Conservation (phyloP, 2,113 vertebrate genomes). For the Eulemur rufifrons region DNA sequence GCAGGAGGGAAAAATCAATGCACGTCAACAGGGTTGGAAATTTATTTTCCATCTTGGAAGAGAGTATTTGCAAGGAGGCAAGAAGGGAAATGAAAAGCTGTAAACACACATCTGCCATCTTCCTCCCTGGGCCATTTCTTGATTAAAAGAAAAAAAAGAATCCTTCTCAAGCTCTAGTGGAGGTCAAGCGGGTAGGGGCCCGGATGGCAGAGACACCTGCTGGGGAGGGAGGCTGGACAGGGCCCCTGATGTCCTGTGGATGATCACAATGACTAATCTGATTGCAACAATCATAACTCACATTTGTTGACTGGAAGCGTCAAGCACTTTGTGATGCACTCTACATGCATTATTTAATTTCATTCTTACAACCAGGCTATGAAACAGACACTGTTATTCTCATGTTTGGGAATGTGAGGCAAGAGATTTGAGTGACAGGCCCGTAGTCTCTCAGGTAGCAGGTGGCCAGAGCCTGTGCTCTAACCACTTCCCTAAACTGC, state of each 20-base stretch:
- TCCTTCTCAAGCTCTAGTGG: conserved; percentile 14
- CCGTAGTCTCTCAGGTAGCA: not conserved
- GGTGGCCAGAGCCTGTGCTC: not conserved
- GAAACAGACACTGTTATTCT: not conserved
- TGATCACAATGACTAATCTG: not conserved
- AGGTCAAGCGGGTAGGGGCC: not conserved
- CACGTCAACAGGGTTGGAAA: conserved; percentile 63
- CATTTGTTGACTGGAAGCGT: conserved; percentile 50
- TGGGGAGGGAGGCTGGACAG: not conserved
- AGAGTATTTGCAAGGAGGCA: conserved; percentile 54
- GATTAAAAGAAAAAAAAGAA: not conserved
- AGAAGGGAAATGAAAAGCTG: conserved; percentile 60
- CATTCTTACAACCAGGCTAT: not conserved
- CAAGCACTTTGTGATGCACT: conserved; percentile 20
- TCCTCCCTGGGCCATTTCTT: not conserved
- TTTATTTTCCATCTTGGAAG: conserved; percentile 71
- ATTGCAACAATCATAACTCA: conserved; percentile 11
- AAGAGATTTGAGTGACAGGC: not conserved
- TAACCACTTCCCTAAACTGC: not conserved
- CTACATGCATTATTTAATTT: conserved; percentile 53
- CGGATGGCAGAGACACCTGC: not conserved
- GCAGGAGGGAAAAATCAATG: conserved; percentile 67
- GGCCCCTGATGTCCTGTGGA: not conserved
- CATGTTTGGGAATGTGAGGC: conserved; percentile 36
- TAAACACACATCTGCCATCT: conserved; percentile 44